These are phyloP conservation scores for Adela reaumurella DNA, from an alignment of 2,888 invertebrate genomes.

Conservation along the genomic window DNA sequence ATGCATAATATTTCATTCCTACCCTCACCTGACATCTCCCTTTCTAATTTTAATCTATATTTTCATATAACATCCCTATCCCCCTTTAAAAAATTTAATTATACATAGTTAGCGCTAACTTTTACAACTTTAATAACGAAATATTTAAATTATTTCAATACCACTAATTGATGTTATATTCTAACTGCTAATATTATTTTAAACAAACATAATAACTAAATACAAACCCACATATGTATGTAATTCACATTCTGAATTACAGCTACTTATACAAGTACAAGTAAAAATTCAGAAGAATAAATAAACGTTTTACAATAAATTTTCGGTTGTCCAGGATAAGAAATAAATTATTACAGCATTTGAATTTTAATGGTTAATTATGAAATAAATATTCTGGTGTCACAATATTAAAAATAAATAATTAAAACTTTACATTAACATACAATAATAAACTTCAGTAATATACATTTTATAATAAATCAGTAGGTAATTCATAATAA, in stretches of 20 bases:
- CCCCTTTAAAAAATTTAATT: neutral
- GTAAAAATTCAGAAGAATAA: neutral
- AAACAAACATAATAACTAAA: neutral
- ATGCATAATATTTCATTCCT: neutral
- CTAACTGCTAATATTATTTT: neutral
- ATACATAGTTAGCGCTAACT: no score
- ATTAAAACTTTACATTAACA: neutral
- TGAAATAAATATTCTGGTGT: no score
- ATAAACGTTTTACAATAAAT: no score
- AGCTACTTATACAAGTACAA: neutral
- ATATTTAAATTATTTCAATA: no score
- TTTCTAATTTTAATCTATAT: neutral
- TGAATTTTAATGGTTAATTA: no score
- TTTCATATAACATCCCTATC: neutral
- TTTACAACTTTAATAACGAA: no score
- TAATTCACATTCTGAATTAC: neutral
- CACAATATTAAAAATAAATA: neutral
- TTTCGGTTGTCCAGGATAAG: no score
- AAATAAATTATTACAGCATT: no score
- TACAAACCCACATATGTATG: neutral
- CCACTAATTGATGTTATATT: no score
- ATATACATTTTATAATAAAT: neutral
- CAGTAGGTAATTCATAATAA: neutral
- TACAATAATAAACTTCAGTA: neutral
- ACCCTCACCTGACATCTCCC: neutral